Evolutionary conservation across 2,888 invertebrate species (phyloP), one percentile per base, ranked within the genome.

Genomic region (Idaea aversata): DNA sequence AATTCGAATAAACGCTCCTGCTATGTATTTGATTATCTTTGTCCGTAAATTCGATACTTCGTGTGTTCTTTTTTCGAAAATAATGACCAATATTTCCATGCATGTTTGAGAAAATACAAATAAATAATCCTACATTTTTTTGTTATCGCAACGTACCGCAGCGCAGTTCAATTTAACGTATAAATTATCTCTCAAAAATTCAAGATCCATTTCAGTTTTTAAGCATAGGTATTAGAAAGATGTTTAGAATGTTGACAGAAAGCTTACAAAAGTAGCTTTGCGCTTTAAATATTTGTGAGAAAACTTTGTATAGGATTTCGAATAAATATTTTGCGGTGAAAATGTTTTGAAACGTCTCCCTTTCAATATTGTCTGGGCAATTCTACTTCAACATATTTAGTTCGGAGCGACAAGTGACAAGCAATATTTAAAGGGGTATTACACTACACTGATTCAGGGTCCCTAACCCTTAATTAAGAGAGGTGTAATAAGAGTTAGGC

Each of bases 151-250:
- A 25, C 25, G 25, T 25, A 25, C 16, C 36, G 38, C 4, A 10
- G 36, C 5, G 15, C 15, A 60, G 13, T 63, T 59, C 34, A 38
- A 47, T 7, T 7, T 47, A 13, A 47, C 47, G 47, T 47, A 6
- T 7, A 47, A 47, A 47, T 47, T 47, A 47, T 47, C 13, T 36
- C 36, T 36, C 4, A 36, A 36, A n/a, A 36, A 7, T 36, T 47
- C 3, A 47, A 47, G 47, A 6, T 47, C 47, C 47, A 47, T 47
- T 13, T 13, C 47, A 47, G 47, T 47, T 10, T 47, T 47, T 47
- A 47, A 47, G 47, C 47, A 47, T 47, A 47, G 47, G 47, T 47
- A 47, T 47, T 47, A 47, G 47, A 47, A 47, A 47, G 47, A 47
- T 47, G 47, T 47, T 47, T 47, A 47, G 47, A 47, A 47, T 47